Evolutionary conservation across 30 jellyfish, hydroid and myxozoan genomes (phyloP).

Genomic region (Cassiopea andromeda): DNA sequence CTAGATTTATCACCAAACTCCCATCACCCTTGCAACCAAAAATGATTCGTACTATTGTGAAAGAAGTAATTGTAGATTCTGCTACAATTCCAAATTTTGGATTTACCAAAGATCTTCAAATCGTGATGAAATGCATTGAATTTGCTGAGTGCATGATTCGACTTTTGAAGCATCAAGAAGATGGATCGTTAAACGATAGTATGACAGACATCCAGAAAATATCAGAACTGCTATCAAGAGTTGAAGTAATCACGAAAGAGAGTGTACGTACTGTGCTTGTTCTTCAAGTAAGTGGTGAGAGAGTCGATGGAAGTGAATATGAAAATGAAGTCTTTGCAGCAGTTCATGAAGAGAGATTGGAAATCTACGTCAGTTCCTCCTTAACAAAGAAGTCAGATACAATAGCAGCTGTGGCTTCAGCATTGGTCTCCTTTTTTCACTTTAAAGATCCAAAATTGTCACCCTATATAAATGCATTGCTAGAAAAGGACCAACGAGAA

Average conservation of each 20-base stretch:
- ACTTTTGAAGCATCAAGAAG: conserved; percentile 30
- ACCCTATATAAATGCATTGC: conserved; percentile 22
- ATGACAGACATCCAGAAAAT: neutral
- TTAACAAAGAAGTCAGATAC: neutral
- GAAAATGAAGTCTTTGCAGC: conserved; percentile 20
- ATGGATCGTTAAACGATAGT: neutral
- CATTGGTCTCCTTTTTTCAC: conserved; percentile 5
- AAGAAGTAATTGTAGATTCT: conserved; percentile 33
- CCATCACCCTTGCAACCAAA: conserved; percentile 57
- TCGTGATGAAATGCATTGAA: conserved; percentile 11
- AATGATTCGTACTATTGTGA: conserved; percentile 35
- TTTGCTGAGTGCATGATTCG: conserved; percentile 23
- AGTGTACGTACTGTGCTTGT: conserved; percentile 4
- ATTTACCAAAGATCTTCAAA: conserved; percentile 55
- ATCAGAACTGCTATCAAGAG: neutral
- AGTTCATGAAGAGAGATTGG: neutral
- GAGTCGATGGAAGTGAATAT: conserved; percentile 23
- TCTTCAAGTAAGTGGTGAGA: neutral
- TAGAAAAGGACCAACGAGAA: neutral
- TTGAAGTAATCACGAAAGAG: neutral
- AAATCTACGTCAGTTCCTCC: neutral
- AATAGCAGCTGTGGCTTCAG: conserved; percentile 17
- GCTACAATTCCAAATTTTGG: conserved; percentile 31
- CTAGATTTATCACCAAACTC: neutral
- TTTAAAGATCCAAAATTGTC: conserved; percentile 8